Evolutionary conservation across 2,113 vertebrate genomes (phyloP).

Genomic region (Myotis brandtii): DNA sequence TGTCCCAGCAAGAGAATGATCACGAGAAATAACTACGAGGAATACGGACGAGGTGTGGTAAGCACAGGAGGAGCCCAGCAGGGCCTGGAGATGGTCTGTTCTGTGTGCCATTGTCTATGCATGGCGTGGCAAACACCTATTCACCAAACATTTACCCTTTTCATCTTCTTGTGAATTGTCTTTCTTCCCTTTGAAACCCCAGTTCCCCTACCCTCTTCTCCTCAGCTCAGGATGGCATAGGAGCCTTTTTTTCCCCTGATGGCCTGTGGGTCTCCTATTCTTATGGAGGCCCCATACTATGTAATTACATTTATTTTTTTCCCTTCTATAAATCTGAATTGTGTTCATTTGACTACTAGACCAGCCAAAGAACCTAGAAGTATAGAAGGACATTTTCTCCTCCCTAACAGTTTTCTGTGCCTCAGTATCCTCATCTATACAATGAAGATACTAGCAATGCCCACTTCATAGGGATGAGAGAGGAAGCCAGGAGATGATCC

Average conservation of each 20-base stretch:
- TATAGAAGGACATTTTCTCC: background rate
- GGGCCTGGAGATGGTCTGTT: background rate
- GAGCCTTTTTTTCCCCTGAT: background rate
- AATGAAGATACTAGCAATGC: background rate
- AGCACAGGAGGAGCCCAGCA: background rate
- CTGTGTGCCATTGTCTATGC: background rate
- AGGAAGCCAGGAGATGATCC: background rate
- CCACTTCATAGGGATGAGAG: no score
- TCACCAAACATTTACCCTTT: background rate
- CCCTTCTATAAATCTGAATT: background rate
- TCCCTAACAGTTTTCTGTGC: background rate
- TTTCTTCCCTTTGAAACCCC: background rate
- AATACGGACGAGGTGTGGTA: background rate
- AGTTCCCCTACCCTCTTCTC: background rate
- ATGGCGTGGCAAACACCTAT: background rate
- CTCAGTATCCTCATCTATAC: background rate
- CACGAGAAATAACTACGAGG: background rate
- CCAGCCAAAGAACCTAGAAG: background rate
- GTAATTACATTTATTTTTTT: background rate
- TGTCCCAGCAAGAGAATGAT: background rate
- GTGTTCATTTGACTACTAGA: background rate
- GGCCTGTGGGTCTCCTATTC: background rate
- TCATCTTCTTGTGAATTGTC: background rate
- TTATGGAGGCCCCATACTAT: background rate
- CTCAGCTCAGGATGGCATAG: background rate